Evolutionary conservation across 1,140 invertebrate species (phyloP), one percentile per base, ranked within the genome.

Genomic region (Caenorhabditis tropicalis): DNA sequence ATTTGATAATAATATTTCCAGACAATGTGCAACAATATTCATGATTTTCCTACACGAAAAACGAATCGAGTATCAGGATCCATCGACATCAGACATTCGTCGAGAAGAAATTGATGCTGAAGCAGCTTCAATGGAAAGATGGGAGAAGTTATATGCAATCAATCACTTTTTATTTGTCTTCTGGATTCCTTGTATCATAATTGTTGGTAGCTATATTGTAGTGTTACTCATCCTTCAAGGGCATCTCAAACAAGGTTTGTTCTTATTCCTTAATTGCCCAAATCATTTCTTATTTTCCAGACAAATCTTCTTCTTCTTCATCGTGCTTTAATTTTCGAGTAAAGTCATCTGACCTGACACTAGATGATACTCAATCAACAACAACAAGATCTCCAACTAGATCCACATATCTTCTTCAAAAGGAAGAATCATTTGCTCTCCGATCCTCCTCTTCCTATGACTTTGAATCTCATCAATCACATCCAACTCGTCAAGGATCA

Each of bases 21-120:
- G 88, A 51, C 88, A 89, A 58, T 88, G 89, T 51, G 87, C 89
- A 1, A 89, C 88, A 21, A 86, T 89, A n/a, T 90, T 89, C 89
- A 91, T 88, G 36, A 88, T 91, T 74, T 83, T 91, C 33, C 85
- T 60, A 16, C 89, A 87, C 56, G 53, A 81, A 39, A 60, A 56
- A 27, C 70, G 53, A 21, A 56, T 65, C 10, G 65, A 56, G 36
- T 81, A 56, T 36, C 53, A 51, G 21, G 60, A 48, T 49, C 70
- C 43, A 19, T 24, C 27, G 36, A 84, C 70, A 10, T 82, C 74
- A 15, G 81, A 82, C 21, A 19, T 29, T 21, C 51, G 53, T 36
- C 39, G 84, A 29, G 43, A 65, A 24, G 19, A 51, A 58, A 46
- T 48, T n/a, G 39, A 79, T 29, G 33, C 21, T 10, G 74, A 82